These are phyloP conservation scores for Alces alces DNA, from an alignment of 2,113 vertebrate genomes.

Conservation along the genomic window DNA sequence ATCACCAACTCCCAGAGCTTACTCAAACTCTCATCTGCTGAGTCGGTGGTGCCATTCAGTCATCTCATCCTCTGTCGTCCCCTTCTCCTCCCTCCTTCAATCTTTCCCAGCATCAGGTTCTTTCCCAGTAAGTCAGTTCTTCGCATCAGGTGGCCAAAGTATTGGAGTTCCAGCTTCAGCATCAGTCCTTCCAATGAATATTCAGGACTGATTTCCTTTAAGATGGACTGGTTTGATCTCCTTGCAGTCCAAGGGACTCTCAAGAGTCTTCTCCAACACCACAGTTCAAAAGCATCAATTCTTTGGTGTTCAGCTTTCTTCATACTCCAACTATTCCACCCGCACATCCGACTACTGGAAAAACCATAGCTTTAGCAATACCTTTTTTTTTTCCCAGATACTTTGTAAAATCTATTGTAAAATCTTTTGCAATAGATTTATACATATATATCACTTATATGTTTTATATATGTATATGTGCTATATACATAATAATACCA, in stretches of 20 bases:
- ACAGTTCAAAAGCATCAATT: background rate
- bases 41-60: background rate
- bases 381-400: background rate
- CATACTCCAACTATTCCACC: background rate
- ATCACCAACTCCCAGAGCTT: accelerated
- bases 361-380: background rate
- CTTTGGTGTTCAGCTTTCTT: background rate
- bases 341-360: background rate
- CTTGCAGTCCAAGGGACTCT: background rate
- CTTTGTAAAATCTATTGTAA: background rate
- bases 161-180: background rate
- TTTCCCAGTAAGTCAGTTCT: background rate
- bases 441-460: background rate
- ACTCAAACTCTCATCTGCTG: background rate
- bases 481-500: background rate
- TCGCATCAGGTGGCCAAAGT: background rate
- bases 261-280: background rate
- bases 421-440: background rate
- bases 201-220: background rate
- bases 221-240: background rate
- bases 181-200: background rate
- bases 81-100: background rate
- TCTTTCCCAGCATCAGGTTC: background rate
- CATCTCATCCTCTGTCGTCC: background rate
- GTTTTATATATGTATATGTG: background rate